These are phyloP conservation scores for Dryomyza anilis DNA, from an alignment of 2,888 invertebrate species.

Conservation along the genomic window DNA sequence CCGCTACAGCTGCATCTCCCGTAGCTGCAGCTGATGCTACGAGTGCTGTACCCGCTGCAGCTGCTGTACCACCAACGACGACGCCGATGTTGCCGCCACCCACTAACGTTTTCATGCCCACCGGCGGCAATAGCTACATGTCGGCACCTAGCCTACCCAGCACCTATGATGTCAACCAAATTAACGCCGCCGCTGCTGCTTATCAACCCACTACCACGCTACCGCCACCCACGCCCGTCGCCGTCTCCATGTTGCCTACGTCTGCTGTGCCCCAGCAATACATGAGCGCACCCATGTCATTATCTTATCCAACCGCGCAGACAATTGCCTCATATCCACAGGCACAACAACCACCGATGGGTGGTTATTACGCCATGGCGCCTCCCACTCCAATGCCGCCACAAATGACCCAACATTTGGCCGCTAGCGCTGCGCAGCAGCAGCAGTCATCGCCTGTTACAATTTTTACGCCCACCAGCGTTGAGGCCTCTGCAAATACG, in stretches of 20 bases:
- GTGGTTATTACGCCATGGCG: constrained; percentile 44
- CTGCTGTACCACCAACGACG: constrained; percentile 6
- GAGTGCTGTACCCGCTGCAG: not conserved
- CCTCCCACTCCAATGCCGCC: constrained; percentile 51
- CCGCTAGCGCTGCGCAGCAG: constrained; percentile 21
- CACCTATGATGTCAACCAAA: too few relatives aligned
- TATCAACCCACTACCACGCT: not conserved
- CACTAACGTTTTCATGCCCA: constrained; percentile 45
- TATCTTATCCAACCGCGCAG: constrained; percentile 54
- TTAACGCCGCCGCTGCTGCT: constrained; percentile 43
- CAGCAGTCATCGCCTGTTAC: constrained; percentile 17
- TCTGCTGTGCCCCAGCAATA: constrained; percentile 48
- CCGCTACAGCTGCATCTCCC: constrained; percentile 18
- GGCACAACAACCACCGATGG: constrained; percentile 55
- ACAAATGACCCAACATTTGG: constrained; percentile 41
- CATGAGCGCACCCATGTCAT: constrained; percentile 50
- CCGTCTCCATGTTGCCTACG: constrained; percentile 52
- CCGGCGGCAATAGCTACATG: constrained; percentile 42
- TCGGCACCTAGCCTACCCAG: too few relatives aligned
- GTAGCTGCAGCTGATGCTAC: not conserved
- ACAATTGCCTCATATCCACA: constrained; percentile 60
- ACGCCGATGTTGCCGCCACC: constrained; percentile 34
- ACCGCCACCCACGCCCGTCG: constrained; percentile 29
- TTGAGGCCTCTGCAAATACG: too few relatives aligned
- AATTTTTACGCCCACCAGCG: too few relatives aligned